Evolutionary conservation across 1,140 invertebrate genomes (phyloP).

Genomic region (Paraescarpia echinospica): DNA sequence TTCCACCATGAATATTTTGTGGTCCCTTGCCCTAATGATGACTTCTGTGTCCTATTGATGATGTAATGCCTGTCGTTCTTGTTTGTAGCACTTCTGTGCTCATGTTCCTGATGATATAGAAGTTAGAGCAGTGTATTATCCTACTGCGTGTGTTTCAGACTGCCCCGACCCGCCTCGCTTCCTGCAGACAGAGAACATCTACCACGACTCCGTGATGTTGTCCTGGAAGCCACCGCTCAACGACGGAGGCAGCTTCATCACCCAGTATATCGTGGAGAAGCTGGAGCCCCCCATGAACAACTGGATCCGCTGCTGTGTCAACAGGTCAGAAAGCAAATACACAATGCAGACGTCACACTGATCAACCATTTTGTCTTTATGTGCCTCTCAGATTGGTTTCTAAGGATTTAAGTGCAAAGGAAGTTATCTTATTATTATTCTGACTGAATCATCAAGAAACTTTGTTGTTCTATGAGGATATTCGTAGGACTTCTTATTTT

Average conservation of each 20-base stretch:
- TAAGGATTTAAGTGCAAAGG: no score
- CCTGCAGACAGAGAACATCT: conserved; percentile 88
- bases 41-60: no score
- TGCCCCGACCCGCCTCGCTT: conserved; percentile 93
- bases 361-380: neutral
- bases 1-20: neutral
- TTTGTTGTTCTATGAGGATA: neutral
- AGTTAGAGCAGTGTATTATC: no score
- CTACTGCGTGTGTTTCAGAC: conserved; percentile 63
- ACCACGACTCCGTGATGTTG: conserved; percentile 90
- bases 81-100: no score
- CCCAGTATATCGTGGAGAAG: conserved; percentile 96
- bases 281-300: conserved; percentile 82
- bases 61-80: no score
- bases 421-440: no score
- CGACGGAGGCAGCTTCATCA: conserved; percentile 87
- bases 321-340: conserved; percentile 59
- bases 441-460: neutral
- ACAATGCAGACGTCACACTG: neutral
- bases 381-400: no score
- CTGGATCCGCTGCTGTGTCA: conserved; percentile 94
- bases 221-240: conserved; percentile 90
- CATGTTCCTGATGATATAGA: no score
- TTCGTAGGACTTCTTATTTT: no score
- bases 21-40: neutral